A percentile compares a stretch with the other conserved stretches of the same genome.
These are phyloP conservation scores for Temnopleurus reevesii DNA, from an alignment of 53 echinoderm and acorn worm genomes.

Conservation along the genomic window DNA sequence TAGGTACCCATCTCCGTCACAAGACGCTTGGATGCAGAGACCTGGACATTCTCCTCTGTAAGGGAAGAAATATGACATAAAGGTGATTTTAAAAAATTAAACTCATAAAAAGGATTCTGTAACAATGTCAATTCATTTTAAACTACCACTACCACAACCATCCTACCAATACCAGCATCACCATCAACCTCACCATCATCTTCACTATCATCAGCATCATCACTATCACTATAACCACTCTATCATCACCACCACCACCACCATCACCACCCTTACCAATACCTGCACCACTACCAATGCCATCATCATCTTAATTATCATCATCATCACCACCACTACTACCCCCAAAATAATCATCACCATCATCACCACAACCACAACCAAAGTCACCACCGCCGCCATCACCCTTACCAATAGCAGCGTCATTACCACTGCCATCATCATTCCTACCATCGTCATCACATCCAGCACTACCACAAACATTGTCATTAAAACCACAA, in stretches of 20 bases:
- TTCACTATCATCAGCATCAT: too few species aligned
- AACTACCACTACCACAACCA: too few species aligned
- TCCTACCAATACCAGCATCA: too few species aligned
- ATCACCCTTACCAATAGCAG: background rate
- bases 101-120: too few species aligned
- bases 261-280: background rate
- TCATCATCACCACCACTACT: background rate
- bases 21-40: constrained; percentile 78
- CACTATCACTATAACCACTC: background rate
- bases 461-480: background rate
- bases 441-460: background rate
- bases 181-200: too few species aligned
- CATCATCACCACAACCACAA: background rate
- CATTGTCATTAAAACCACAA: background rate
- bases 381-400: background rate
- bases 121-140: too few species aligned
- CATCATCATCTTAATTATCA: background rate
- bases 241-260: background rate
- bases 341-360: background rate
- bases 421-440: background rate
- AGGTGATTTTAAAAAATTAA: too few species aligned
- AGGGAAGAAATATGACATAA: too few species aligned
- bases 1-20: constrained; percentile 99
- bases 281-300: background rate
- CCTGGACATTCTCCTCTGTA: constrained; percentile 75